Evolutionary conservation across 2,113 vertebrate species (phyloP).

Genomic region (Rissa tridactyla): DNA sequence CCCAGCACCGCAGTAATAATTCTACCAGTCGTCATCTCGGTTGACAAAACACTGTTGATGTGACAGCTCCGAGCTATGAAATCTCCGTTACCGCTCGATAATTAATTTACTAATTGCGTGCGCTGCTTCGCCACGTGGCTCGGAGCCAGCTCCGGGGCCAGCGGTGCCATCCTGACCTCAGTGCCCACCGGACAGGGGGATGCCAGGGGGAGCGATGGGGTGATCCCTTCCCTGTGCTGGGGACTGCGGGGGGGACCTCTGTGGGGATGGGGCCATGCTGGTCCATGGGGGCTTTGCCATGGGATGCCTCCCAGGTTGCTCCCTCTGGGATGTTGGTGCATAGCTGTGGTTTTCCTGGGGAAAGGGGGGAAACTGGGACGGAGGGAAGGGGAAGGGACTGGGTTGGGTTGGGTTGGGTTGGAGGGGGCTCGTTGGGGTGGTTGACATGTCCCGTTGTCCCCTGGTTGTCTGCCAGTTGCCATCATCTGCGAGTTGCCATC

Average conservation of each 20-base stretch:
- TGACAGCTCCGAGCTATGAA: slow-evolving; percentile 69
- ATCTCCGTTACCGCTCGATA: slow-evolving; percentile 46
- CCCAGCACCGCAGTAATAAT: slow-evolving; percentile 56
- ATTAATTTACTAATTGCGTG: slow-evolving; percentile 71
- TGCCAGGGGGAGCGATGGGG: neutral
- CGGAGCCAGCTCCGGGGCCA: neutral
- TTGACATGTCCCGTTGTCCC: accelerated
- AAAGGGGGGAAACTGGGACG: neutral
- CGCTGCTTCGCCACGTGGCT: neutral
- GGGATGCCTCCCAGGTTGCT: no score
- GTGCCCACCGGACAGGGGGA: accelerated
- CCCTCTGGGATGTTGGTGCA: accelerated
- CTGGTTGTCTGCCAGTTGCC: neutral
- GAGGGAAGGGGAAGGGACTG: no score
- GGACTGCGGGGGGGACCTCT: neutral
- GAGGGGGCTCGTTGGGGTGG: accelerated
- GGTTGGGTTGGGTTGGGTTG: accelerated
- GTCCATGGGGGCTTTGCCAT: neutral
- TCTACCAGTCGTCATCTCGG: slow-evolving; percentile 51
- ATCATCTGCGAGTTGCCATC: neutral
- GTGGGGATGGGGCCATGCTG: accelerated
- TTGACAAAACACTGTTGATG: slow-evolving; percentile 64
- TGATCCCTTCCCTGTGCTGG: neutral
- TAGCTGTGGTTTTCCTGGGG: neutral
- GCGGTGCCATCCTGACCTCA: neutral